Percentiles rank a stretch among this genome's conserved stretches.
These are phyloP conservation scores for Eriosoma lanigerum DNA, from an alignment of 1,140 invertebrate species.

Conservation along the genomic window DNA sequence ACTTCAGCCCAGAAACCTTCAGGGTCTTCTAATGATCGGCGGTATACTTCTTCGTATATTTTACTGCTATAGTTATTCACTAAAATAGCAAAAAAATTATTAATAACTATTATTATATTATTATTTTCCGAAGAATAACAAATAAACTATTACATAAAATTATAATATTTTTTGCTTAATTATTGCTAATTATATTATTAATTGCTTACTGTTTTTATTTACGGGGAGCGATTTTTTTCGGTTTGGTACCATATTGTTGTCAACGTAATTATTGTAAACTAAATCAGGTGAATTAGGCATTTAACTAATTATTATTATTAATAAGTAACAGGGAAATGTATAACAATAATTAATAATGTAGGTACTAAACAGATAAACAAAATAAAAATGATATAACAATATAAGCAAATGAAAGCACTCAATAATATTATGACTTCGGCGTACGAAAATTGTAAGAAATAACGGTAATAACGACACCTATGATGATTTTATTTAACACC, in stretches of 20 bases:
- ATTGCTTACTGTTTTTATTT: not conserved
- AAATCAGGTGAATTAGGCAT: not conserved
- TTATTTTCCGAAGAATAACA: no score
- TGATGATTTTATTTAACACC: not conserved
- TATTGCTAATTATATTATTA: no score
- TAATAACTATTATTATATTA: no score
- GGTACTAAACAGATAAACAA: not conserved
- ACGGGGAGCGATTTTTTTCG: not conserved
- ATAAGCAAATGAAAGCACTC: not conserved
- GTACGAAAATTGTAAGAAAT: not conserved
- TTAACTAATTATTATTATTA: no score
- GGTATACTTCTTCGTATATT: constrained; percentile 69
- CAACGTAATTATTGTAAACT: not conserved
- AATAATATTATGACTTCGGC: not conserved
- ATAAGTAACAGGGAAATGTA: not conserved
- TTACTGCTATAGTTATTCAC: constrained; percentile 56
- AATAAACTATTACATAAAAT: no score
- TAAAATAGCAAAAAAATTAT: constrained; percentile 9
- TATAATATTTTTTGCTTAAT: no score
- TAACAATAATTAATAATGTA: constrained; percentile 7
- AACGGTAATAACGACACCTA: not conserved
- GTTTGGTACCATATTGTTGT: constrained; percentile 23
- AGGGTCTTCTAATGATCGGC: constrained; percentile 72
- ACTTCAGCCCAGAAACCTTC: constrained; percentile 86
- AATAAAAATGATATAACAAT: not conserved